Percentiles rank a stretch among this genome's conserved stretches.
Evolutionary conservation across 2,113 vertebrate genomes (phyloP).

Genomic region (Casuarius casuarius): DNA sequence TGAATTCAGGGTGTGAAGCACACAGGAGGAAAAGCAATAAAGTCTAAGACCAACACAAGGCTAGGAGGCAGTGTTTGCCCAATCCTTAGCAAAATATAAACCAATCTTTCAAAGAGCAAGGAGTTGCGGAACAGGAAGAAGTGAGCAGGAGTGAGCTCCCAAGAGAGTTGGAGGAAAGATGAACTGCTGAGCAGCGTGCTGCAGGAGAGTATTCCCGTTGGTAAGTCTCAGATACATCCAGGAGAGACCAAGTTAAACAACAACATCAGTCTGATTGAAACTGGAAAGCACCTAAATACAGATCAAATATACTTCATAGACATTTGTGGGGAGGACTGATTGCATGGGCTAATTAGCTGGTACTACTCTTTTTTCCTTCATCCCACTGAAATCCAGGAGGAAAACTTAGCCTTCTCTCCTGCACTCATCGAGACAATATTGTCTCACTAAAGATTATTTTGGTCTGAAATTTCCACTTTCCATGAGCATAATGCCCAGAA

Average conservation of each 20-base stretch:
- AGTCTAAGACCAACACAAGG: neutral
- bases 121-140: neutral
- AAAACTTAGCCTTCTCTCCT: accelerated
- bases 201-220: neutral
- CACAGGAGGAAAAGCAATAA: neutral
- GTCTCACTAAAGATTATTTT: neutral
- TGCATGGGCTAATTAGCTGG: neutral
- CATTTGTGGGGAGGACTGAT: neutral
- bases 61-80: neutral
- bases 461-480: neutral
- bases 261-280: neutral
- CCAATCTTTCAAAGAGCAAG: neutral
- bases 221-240: neutral
- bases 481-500: neutral
- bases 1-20: neutral
- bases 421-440: neutral
- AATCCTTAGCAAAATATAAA: neutral
- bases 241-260: neutral
- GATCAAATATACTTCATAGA: neutral
- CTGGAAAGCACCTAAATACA: neutral
- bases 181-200: accelerated
- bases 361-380: neutral
- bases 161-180: neutral
- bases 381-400: neutral
- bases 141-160: neutral